Percentiles rank a stretch among this genome's conserved stretches.
Conservation (phyloP, 2,113 vertebrate genomes). For the Serinus canaria region DNA sequence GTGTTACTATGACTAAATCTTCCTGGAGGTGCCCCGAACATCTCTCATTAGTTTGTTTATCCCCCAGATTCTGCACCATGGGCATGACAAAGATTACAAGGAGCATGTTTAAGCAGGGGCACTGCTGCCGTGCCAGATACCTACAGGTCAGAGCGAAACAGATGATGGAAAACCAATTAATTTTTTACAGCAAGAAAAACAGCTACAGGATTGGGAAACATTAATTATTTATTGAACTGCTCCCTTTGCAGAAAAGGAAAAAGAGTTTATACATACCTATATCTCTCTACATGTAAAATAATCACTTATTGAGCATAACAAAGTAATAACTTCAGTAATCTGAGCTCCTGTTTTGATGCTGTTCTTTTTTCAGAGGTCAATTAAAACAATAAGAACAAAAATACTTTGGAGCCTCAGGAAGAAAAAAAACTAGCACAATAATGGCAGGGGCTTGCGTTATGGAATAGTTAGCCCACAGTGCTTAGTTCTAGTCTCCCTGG, state of each 20-base stretch:
- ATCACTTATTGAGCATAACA: constrained; percentile 12
- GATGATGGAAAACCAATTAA: constrained; percentile 80
- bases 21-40: constrained; percentile 44
- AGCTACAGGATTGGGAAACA: constrained; percentile 72
- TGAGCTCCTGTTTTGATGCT: constrained; percentile 23
- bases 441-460: neutral
- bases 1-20: constrained; percentile 40
- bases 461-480: neutral
- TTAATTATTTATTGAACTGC: constrained; percentile 79
- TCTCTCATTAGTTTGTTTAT: constrained; percentile 53
- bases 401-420: neutral
- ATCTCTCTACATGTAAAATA: neutral
- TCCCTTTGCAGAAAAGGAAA: constrained; percentile 51
- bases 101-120: constrained; percentile 67
- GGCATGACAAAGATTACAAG: constrained; percentile 43
- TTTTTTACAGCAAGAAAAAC: constrained; percentile 74
- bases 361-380: constrained; percentile 35
- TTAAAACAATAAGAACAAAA: constrained; percentile 27
- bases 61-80: constrained; percentile 54
- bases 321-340: constrained; percentile 39
- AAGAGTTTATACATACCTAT: neutral
- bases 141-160: constrained; percentile 62
- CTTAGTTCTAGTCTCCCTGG: neutral
- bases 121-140: constrained; percentile 44
- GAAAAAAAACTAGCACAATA: neutral